phyloP scores from a whole-genome alignment of 2,113 vertebrate species.

The Cephalopterus ornatus region DNA sequence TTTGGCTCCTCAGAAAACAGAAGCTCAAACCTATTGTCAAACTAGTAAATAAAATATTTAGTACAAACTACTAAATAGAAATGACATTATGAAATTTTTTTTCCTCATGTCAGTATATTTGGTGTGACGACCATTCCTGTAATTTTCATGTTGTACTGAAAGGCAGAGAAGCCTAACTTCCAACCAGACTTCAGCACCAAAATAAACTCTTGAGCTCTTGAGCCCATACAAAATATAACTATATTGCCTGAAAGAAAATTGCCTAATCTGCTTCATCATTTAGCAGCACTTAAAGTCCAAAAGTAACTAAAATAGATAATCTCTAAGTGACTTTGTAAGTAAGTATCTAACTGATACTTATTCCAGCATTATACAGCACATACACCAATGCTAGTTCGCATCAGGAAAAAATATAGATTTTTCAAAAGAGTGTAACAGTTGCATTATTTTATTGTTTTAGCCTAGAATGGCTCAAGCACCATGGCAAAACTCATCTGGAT shows the following conservation, averaged over 20 bases:
- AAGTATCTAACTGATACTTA: neutral
- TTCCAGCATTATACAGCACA: neutral
- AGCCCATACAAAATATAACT: neutral
- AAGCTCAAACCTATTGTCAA: neutral
- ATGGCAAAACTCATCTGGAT: neutral
- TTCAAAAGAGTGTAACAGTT: neutral
- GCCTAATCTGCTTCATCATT: neutral
- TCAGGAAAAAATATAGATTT: neutral
- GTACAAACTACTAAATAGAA: neutral
- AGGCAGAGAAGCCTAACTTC: neutral
- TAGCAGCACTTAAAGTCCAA: neutral
- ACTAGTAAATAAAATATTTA: neutral
- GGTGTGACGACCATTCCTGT: neutral
- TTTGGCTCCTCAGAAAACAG: neutral
- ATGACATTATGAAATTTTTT: neutral
- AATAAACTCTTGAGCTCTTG: neutral
- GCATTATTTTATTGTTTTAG: neutral
- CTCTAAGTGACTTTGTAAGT: neutral
- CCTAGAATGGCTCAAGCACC: neutral
- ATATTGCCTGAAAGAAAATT: neutral
- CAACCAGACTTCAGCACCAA: neutral
- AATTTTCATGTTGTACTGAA: neutral
- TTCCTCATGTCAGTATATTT: neutral
- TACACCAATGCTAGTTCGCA: rapidly evolving
- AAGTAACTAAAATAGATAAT: neutral